Percentiles rank a stretch among this genome's conserved stretches.
These are phyloP conservation scores for Smittia aterrima DNA, from an alignment of 2,888 invertebrate species.

Conservation along the genomic window DNA sequence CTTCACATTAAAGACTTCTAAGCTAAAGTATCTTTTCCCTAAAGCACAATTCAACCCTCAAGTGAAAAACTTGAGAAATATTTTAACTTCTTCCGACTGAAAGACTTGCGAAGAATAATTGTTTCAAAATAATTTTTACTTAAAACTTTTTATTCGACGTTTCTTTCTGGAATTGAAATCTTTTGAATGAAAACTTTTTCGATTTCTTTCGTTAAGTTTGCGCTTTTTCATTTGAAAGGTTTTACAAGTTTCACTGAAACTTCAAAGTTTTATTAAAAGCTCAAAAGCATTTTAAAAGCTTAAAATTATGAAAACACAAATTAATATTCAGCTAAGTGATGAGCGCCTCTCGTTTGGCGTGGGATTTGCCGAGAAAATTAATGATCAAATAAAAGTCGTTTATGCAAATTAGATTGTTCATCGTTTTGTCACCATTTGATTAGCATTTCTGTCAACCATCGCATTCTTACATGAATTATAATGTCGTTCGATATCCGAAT, in stretches of 20 bases:
- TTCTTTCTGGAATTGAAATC: neutral
- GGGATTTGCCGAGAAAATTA: neutral
- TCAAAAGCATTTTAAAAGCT: neutral
- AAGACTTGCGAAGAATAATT: too few species aligned
- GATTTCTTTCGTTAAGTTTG: too few species aligned
- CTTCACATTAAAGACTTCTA: too few species aligned
- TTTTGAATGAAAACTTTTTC: neutral
- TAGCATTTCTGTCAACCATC: neutral
- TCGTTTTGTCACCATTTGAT: neutral
- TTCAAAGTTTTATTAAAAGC: neutral
- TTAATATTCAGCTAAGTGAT: too few species aligned
- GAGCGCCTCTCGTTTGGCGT: neutral
- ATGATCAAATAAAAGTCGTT: constrained; percentile 13
- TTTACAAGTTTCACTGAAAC: neutral
- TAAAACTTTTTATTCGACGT: neutral
- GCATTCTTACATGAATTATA: neutral
- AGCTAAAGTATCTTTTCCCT: too few species aligned
- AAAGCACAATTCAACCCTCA: too few species aligned
- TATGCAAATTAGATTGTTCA: neutral
- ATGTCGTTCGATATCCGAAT: neutral
- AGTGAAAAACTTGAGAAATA: too few species aligned
- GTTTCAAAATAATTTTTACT: too few species aligned
- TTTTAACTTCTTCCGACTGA: too few species aligned
- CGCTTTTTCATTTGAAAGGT: neutral
- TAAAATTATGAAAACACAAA: neutral